A percentile compares a stretch with the other conserved stretches of the same genome.
These are phyloP conservation scores for Trogon surrucura DNA, from an alignment of 2,113 vertebrate genomes.

Conservation along the genomic window DNA sequence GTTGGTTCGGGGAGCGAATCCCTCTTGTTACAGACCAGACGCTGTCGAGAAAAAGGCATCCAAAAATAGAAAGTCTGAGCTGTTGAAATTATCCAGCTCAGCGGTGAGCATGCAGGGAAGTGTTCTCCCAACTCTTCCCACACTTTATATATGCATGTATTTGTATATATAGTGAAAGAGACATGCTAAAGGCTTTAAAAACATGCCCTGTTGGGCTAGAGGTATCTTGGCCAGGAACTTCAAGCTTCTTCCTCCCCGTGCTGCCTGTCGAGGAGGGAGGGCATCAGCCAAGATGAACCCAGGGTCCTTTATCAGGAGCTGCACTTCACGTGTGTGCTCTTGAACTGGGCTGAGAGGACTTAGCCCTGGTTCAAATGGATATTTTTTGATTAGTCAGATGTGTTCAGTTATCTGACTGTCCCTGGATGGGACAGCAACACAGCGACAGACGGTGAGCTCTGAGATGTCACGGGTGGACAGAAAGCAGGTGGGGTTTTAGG, in stretches of 20 bases:
- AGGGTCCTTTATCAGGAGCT: background rate
- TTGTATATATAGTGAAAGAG: background rate
- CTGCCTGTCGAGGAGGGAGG: too few species aligned
- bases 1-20: background rate
- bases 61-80: background rate
- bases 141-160: background rate
- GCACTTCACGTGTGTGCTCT: background rate
- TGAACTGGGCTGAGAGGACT: background rate
- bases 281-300: background rate
- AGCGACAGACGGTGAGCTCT: accelerated
- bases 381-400: accelerated
- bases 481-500: background rate
- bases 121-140: background rate
- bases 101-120: background rate
- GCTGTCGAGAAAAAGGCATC: background rate
- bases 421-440: accelerated
- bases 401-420: background rate
- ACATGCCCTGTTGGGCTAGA: background rate
- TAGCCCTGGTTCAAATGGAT: accelerated
- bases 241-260: background rate
- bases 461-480: accelerated
- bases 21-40: background rate
- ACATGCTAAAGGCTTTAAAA: background rate
- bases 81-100: background rate
- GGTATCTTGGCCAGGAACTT: background rate